phyloP scores from a whole-genome alignment of 1,140 invertebrate species.

The Wasmannia auropunctata region DNA sequence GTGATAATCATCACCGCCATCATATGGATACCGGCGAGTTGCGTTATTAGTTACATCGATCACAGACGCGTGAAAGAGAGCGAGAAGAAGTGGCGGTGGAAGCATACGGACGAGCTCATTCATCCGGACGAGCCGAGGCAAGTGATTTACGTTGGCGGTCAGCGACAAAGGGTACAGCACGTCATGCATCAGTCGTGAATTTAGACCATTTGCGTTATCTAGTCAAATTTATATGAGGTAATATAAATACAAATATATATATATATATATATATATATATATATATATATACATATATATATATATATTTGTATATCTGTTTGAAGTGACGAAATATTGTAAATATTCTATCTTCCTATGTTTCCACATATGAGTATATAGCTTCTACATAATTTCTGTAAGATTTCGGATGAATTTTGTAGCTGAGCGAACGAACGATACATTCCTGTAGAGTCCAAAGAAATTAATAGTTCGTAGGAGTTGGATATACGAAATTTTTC shows the following conservation, averaged over 20 bases:
- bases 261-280: too few species aligned
- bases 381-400: constrained; percentile 18
- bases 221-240: constrained; percentile 49
- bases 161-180: constrained; percentile 78
- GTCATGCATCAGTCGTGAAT: constrained; percentile 64
- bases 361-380: neutral
- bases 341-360: neutral
- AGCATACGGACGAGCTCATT: constrained; percentile 83
- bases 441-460: neutral
- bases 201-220: constrained; percentile 19
- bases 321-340: constrained; percentile 17
- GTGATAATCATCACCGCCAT: constrained; percentile 95
- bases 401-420: constrained; percentile 14
- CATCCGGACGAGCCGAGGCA: constrained; percentile 83
- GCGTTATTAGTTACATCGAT: constrained; percentile 93
- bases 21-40: constrained; percentile 96
- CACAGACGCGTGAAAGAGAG: constrained; percentile 87
- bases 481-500: neutral
- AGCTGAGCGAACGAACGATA: neutral
- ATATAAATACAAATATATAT: too few species aligned
- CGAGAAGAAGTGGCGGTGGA: constrained; percentile 84
- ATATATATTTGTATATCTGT: neutral
- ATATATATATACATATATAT: too few species aligned
- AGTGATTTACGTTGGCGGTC: constrained; percentile 80
- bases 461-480: neutral